Percentiles rank a stretch among this genome's conserved stretches.
These are phyloP conservation scores for Holotrichia oblita DNA, from an alignment of 1,140 invertebrate genomes.

Conservation along the genomic window DNA sequence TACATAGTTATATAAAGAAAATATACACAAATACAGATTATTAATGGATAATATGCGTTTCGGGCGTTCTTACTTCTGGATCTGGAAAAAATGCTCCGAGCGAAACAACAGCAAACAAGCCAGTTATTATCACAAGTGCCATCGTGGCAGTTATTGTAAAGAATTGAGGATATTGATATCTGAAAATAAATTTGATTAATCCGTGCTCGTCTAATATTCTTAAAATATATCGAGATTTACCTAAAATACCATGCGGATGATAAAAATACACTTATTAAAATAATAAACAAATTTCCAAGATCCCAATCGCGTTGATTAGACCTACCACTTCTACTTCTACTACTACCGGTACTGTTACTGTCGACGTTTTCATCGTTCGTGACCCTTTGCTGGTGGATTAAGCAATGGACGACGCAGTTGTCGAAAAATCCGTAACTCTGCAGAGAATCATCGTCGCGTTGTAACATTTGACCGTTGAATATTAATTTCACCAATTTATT, in stretches of 20 bases:
- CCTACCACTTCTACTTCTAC: neutral
- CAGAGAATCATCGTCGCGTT: slow-evolving; percentile 78
- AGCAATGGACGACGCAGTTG: slow-evolving; percentile 88
- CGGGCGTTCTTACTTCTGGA: slow-evolving; percentile 40
- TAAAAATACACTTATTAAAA: slow-evolving; percentile 55
- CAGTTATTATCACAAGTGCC: slow-evolving; percentile 57
- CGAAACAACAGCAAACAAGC: slow-evolving; percentile 56
- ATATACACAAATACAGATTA: slow-evolving; percentile 21
- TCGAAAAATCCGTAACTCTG: slow-evolving; percentile 82
- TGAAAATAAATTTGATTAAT: slow-evolving; percentile 46
- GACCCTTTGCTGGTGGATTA: slow-evolving; percentile 72
- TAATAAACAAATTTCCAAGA: slow-evolving; percentile 58
- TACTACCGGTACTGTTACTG: slow-evolving; percentile 28
- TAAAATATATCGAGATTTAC: slow-evolving; percentile 46
- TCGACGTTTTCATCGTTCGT: slow-evolving; percentile 39
- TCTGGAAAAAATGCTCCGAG: slow-evolving; percentile 58
- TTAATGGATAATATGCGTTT: slow-evolving; percentile 37
- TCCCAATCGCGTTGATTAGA: slow-evolving; percentile 55
- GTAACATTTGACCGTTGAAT: slow-evolving; percentile 86
- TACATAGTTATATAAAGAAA: slow-evolving; percentile 7
- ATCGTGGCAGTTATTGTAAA: slow-evolving; percentile 59
- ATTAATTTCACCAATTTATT: slow-evolving; percentile 85
- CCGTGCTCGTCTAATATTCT: neutral
- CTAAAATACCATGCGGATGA: slow-evolving; percentile 59
- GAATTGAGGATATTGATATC: slow-evolving; percentile 59